A percentile compares a stretch with the other conserved stretches of the same genome.
phyloP scores from a whole-genome alignment of 2,888 invertebrate genomes.

The Hirtodrosophila cameraria region DNA sequence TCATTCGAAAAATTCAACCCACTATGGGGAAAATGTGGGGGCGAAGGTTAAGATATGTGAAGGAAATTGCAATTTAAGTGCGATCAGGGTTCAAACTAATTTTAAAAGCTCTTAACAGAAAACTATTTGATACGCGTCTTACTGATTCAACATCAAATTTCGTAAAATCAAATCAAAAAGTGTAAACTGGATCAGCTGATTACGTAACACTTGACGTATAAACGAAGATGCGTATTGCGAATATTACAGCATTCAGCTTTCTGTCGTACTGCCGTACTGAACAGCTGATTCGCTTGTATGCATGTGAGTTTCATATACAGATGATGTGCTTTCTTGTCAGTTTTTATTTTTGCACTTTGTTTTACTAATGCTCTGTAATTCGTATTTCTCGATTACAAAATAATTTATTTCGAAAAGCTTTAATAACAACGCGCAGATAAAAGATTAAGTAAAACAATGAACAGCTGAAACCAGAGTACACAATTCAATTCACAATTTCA shows the following conservation, averaged over 20 bases:
- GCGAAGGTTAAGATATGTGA: too few relatives aligned
- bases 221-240: background rate
- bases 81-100: too few relatives aligned
- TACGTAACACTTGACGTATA: too few relatives aligned
- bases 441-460: constrained; percentile 7
- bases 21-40: too few relatives aligned
- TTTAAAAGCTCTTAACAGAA: too few relatives aligned
- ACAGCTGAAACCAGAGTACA: constrained; percentile 1
- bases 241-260: constrained; percentile 41
- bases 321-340: constrained; percentile 14
- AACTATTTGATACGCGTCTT: too few relatives aligned
- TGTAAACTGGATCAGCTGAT: too few relatives aligned
- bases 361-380: constrained; percentile 12
- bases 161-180: too few relatives aligned
- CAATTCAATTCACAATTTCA: background rate
- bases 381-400: constrained; percentile 34
- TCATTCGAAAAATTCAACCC: too few relatives aligned
- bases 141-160: too few relatives aligned
- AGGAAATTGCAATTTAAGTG: too few relatives aligned
- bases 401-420: constrained; percentile 19
- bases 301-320: constrained; percentile 2
- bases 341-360: constrained; percentile 21
- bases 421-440: constrained; percentile 11
- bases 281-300: constrained; percentile 36
- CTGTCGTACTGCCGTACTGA: constrained; percentile 1